Conservation (phyloP, 2,113 vertebrate genomes). For the Cettia cetti region DNA sequence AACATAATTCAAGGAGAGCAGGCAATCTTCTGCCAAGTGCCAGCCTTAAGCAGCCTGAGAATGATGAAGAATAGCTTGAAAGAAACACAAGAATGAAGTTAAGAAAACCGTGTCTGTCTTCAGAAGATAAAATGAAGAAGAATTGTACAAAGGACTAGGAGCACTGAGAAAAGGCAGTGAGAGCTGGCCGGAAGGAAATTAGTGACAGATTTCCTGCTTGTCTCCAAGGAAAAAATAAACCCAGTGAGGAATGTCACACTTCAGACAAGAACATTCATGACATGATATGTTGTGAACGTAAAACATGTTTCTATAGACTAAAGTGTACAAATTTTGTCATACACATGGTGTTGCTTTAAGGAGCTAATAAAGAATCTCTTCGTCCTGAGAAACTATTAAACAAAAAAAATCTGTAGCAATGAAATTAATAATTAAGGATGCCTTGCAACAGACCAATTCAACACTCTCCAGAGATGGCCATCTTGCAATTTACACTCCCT, state of each 20-base stretch:
- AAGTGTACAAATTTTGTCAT: background rate
- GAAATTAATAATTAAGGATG: constrained; percentile 37
- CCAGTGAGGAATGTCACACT: background rate
- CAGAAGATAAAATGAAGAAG: constrained; percentile 3
- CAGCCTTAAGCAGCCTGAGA: background rate
- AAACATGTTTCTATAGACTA: background rate
- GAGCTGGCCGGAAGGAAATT: background rate
- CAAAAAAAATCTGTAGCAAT: background rate
- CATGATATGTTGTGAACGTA: background rate
- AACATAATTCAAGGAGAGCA: background rate
- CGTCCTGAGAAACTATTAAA: background rate
- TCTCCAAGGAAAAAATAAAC: constrained; percentile 23
- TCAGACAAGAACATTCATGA: background rate
- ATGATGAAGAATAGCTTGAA: background rate
- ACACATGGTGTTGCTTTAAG: background rate
- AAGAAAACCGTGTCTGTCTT: background rate
- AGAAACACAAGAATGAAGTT: background rate
- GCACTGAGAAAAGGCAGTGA: background rate
- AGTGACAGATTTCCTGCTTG: constrained; percentile 32
- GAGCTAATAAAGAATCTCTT: background rate
- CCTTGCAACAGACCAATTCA: background rate
- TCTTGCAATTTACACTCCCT: background rate
- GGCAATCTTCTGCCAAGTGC: background rate
- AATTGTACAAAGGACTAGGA: background rate
- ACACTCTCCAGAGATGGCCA: background rate